These are phyloP conservation scores for Agriopis leucophaearia DNA, from an alignment of 2,888 invertebrate genomes.

Conservation along the genomic window DNA sequence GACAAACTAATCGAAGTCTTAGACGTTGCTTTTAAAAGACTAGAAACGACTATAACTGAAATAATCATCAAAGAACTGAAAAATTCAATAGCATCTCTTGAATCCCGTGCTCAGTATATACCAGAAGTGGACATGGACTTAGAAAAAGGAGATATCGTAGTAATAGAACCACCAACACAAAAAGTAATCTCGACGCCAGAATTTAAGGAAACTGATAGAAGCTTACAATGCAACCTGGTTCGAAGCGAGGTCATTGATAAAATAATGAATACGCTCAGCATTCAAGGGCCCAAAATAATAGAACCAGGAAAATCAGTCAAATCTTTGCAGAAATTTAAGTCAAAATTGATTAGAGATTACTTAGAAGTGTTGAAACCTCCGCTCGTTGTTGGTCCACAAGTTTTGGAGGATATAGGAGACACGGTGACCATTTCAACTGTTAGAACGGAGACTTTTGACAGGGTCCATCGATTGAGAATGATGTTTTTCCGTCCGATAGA, in stretches of 20 bases:
- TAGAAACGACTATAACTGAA: constrained; percentile 66
- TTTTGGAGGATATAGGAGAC: constrained; percentile 49
- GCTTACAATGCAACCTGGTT: constrained; percentile 68
- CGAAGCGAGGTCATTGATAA: constrained; percentile 66
- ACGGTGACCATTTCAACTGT: constrained; percentile 51
- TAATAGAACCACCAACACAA: constrained; percentile 21
- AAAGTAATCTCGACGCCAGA: constrained; percentile 43
- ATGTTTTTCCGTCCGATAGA: constrained; percentile 45
- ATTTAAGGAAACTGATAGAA: constrained; percentile 44
- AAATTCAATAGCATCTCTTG: constrained; percentile 35
- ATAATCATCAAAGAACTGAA: constrained; percentile 68
- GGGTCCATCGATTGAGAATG: constrained; percentile 34
- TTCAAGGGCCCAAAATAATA: constrained; percentile 45
- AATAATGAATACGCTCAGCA: constrained; percentile 59
- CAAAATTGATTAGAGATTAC: constrained; percentile 54
- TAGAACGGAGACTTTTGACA: constrained; percentile 22
- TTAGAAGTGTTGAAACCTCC: constrained; percentile 57
- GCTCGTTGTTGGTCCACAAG: constrained; percentile 19
- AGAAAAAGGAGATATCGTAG: constrained; percentile 27
- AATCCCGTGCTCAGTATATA: constrained; percentile 17
- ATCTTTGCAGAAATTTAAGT: constrained; percentile 46
- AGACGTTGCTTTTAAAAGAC: constrained; percentile 63
- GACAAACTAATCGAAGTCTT: constrained; percentile 62
- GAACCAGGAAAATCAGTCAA: constrained; percentile 26
- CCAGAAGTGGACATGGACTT: constrained; percentile 23